Evolutionary conservation across 1,140 invertebrate genomes (phyloP), one percentile per base, ranked within the genome.

Genomic region (Monochamus saltuarius): DNA sequence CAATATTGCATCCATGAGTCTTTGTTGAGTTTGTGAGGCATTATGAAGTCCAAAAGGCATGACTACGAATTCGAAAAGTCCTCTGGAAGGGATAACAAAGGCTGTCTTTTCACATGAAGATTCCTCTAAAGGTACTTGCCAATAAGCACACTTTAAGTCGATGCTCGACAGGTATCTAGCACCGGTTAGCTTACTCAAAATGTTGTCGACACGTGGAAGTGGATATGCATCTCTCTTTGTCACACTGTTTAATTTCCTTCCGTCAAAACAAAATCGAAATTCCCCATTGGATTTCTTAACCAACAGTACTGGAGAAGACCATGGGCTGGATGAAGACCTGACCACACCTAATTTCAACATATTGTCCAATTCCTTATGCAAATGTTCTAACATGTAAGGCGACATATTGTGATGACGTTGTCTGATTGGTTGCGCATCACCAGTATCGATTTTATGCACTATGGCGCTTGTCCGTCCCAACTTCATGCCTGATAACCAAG

Each of bases 1-100:
- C 3, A 57, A 17, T 8, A 76, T 38, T 1, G 14, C 42, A 43
- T 74, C 73, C 56, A 29, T 29, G 22, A 29, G 22, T 29, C 22
- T 29, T 29, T 29, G 22, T 29, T 29, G 22, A 29, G 22, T 29
- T 6, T 29, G 22, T 3, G 22, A 29, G 22, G 22, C 22, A 29
- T 29, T 29, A 29, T 29, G 22, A 29, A 29, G 59, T 0, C 79
- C 80, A 68, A 79, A 81, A 0, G 78, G 75, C 75, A 81, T 77
- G 0, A 73, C 56, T 6, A 50, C 62, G 57, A 79, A 82, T 14
- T 77, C 69, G 52, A 65, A 81, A 0, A 75, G 64, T 1, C 75
- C 75, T 53, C 68, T 74, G 4, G 73, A 69, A 0, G 71, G 73
- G 0, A 76, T 73, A 6, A 74, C 67, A 52, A 82, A 82, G 0